A percentile compares a stretch with the other conserved stretches of the same genome.
These are phyloP conservation scores for Synaphobranchus kaupii DNA, from an alignment of 2,797 vertebrate genomes.

Conservation along the genomic window DNA sequence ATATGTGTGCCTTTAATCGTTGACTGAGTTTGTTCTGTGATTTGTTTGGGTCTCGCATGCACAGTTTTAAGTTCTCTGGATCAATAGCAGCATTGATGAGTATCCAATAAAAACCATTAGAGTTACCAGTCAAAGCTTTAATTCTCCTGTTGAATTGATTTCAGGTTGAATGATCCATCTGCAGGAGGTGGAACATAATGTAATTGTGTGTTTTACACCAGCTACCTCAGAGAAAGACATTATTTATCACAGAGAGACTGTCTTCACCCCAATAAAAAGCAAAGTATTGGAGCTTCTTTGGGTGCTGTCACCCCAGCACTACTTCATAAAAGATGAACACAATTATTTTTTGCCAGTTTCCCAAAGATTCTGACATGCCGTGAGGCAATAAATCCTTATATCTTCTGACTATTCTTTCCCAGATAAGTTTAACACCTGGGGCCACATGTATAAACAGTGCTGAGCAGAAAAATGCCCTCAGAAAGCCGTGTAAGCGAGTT, in stretches of 20 bases:
- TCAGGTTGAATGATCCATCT: conserved; percentile 74
- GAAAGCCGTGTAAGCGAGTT: too few species aligned
- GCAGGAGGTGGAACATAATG: conserved; percentile 55
- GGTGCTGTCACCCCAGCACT: conserved; percentile 74
- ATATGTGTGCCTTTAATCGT: not conserved
- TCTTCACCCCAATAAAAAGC: conserved; percentile 75
- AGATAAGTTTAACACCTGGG: conserved; percentile 33
- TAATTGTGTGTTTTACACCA: conserved; percentile 70
- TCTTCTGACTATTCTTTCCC: conserved; percentile 45
- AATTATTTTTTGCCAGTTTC: conserved; percentile 72
- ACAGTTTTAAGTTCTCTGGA: conserved; percentile 54
- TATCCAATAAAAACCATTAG: conserved; percentile 69
- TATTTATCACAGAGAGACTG: conserved; percentile 73
- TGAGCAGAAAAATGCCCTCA: too few species aligned
- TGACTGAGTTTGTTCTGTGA: conserved; percentile 39
- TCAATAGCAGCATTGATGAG: conserved; percentile 68
- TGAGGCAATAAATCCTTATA: conserved; percentile 73
- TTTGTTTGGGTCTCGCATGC: conserved; percentile 43
- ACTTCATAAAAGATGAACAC: conserved; percentile 82
- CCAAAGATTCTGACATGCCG: conserved; percentile 75
- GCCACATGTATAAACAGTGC: too few species aligned
- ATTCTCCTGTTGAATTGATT: conserved; percentile 74
- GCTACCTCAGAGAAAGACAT: conserved; percentile 69
- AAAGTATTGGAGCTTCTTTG: conserved; percentile 77
- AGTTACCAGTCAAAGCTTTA: conserved; percentile 59